A percentile compares a stretch with the other conserved stretches of the same genome.
These are phyloP conservation scores for Mixornis gularis DNA, from an alignment of 2,113 vertebrate genomes.

Conservation along the genomic window DNA sequence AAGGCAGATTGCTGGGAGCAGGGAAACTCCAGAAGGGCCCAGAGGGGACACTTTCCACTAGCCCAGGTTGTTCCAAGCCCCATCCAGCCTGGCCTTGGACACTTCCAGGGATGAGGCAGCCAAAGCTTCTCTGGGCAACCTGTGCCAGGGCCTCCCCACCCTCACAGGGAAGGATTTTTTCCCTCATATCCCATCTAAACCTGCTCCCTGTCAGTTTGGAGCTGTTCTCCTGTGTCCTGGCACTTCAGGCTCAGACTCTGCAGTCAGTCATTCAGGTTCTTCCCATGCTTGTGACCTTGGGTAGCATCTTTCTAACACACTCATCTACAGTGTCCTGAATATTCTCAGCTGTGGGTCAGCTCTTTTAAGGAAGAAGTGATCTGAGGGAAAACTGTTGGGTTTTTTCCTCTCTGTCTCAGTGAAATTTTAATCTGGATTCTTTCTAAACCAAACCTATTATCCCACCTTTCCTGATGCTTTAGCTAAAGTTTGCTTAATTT, in stretches of 20 bases:
- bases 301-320: neutral
- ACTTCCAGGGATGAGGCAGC: neutral
- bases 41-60: neutral
- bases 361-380: neutral
- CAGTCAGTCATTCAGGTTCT: neutral
- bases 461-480: neutral
- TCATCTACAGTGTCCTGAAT: neutral
- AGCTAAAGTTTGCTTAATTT: neutral
- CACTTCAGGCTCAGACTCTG: neutral
- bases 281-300: neutral
- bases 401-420: neutral
- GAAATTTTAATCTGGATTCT: neutral
- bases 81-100: accelerated
- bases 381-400: neutral
- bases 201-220: too few relatives aligned
- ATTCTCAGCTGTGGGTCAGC: neutral
- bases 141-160: neutral
- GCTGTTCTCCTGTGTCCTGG: neutral
- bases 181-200: too few relatives aligned
- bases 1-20: neutral
- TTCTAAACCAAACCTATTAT: neutral
- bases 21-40: neutral
- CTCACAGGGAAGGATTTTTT: neutral
- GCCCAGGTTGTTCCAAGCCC: neutral
- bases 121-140: neutral